Evolutionary conservation across 1,140 invertebrate genomes (phyloP).

Genomic region (Metaphire vulgaris): DNA sequence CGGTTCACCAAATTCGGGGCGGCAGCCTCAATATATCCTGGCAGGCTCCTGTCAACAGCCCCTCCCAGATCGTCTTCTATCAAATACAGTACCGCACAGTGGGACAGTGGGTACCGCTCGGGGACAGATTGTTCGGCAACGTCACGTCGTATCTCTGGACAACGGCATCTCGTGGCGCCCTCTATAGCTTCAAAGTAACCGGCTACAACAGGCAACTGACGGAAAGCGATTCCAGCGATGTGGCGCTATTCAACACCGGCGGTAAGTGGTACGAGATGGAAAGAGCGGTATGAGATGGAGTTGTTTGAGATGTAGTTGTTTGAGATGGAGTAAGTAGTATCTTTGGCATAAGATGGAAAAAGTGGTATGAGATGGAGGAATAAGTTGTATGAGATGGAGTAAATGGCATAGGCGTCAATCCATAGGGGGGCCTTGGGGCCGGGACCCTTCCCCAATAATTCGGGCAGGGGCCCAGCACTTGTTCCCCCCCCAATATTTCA

Average conservation of each 20-base stretch:
- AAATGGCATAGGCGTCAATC: too few species aligned
- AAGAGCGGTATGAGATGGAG: not conserved
- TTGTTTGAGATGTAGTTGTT: not conserved
- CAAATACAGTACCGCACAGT: constrained; percentile 74
- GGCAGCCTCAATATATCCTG: constrained; percentile 75
- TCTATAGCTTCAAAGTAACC: constrained; percentile 19
- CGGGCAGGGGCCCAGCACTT: too few species aligned
- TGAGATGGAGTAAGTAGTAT: not conserved
- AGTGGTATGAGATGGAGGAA: too few species aligned
- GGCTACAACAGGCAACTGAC: not conserved
- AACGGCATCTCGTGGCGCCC: constrained; percentile 22
- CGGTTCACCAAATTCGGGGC: constrained; percentile 76
- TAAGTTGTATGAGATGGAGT: not conserved
- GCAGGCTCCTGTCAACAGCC: constrained; percentile 68
- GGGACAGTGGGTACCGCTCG: constrained; percentile 72
- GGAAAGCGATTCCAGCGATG: constrained; percentile 8
- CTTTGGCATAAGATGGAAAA: too few species aligned
- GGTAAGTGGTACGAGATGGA: not conserved
- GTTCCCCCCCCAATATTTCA: too few species aligned
- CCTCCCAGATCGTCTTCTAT: constrained; percentile 68
- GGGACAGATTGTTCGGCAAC: constrained; percentile 71
- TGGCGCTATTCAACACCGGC: constrained; percentile 5
- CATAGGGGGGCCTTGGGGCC: too few species aligned
- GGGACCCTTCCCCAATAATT: too few species aligned
- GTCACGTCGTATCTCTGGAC: constrained; percentile 50